These are phyloP conservation scores for Acrocephalus kingi DNA, from an alignment of 2,113 vertebrate species.

Conservation along the genomic window DNA sequence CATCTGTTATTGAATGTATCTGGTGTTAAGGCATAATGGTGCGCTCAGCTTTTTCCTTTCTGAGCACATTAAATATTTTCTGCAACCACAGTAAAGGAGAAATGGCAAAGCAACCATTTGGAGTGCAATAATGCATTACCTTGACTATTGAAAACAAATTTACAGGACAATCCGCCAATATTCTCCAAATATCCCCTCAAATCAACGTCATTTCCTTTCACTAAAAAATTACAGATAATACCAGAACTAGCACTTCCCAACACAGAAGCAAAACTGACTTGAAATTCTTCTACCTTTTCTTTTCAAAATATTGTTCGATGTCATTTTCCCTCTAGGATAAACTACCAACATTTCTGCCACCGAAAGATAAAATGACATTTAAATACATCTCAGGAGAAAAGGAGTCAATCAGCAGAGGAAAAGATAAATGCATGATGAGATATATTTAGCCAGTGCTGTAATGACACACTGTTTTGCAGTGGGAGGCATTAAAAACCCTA, in stretches of 20 bases:
- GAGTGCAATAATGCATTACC: neutral
- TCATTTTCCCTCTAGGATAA: constrained; percentile 16
- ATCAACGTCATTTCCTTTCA: neutral
- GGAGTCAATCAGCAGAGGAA: constrained; percentile 18
- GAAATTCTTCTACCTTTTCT: neutral
- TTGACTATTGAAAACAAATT: neutral
- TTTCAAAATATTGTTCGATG: constrained; percentile 24
- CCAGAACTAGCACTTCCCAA: neutral
- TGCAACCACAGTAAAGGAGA: neutral
- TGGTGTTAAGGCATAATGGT: constrained; percentile 9
- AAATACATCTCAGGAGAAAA: constrained; percentile 1
- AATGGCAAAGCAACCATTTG: neutral
- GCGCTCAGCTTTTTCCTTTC: neutral
- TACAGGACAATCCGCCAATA: neutral
- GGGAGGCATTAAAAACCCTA: constrained; percentile 4
- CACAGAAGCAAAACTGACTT: neutral
- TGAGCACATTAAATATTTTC: neutral
- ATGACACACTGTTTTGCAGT: constrained; percentile 7
- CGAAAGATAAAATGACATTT: neutral
- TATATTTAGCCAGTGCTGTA: constrained; percentile 35
- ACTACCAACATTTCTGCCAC: neutral
- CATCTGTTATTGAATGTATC: constrained; percentile 35
- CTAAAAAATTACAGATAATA: neutral
- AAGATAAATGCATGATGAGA: neutral
- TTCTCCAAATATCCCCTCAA: neutral